Evolutionary conservation across 2,888 invertebrate genomes (phyloP), one percentile per base, ranked within the genome.

Genomic region (Melanophora roralis): DNA sequence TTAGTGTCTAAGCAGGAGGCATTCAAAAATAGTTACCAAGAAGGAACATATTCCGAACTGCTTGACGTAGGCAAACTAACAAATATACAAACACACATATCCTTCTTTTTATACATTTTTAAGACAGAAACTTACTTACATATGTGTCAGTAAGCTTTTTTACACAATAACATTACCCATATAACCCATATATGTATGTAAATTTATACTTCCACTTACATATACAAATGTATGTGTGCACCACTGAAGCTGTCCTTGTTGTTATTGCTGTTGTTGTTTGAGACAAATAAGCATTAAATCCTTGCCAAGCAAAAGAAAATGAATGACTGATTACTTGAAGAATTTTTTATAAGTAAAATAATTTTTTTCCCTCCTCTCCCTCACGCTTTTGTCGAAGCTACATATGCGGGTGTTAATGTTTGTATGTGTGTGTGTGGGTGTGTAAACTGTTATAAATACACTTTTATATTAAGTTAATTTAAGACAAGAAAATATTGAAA

Each of bases 261-360:
- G 27, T 6, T 27, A 6, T 27, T 27, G 27, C 27, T 27, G 27
- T 32, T 57, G 69, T 65, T 67, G 55, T 75, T 67, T 72, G 75
- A 71, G 57, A 57, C 76, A 68, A 76, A 57, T 72, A 80, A 80
- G 76, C 76, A 80, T 68, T 68, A 72, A 80, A 68, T 76, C 76
- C 76, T 64, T 62, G 67, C 51, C 71, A 76, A 57, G 40, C 67
- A 12, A 78, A 72, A 76, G 62, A 80, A 80, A 64, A 80, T 68
- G 62, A 64, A 80, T 80, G 76, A 80, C 71, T 72, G 53, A 62
- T 62, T 71, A 43, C 27, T 53, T 45, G 43, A 27, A 3, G 40
- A 40, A 51, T 1, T 65, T 27, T 62, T 36, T 51, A 21, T 45
- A 36, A 45, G 7, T 14, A 21, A 6, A 14, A 19, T 5, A 2